Conservation (phyloP, 2,888 invertebrate species). For the Eupeodes latifasciatus region DNA sequence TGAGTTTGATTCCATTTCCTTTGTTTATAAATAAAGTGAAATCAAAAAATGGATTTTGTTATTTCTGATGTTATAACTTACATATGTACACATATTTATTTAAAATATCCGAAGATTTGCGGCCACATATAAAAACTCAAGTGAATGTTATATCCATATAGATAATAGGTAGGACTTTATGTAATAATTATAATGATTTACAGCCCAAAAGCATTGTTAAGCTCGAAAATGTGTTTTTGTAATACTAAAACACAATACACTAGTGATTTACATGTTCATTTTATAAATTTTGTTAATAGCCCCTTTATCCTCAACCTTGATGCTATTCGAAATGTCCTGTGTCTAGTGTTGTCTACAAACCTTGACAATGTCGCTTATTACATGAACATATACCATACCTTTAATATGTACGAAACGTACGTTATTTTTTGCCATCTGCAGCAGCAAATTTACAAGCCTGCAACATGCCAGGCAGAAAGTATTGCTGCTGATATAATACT, state of each 20-base stretch:
- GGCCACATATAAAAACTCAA: background rate
- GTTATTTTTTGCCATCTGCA: background rate
- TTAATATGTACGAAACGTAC: background rate
- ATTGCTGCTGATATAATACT: background rate
- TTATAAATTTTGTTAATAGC: background rate
- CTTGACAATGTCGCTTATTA: background rate
- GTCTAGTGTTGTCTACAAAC: too few species aligned
- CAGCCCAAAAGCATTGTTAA: constrained; percentile 5
- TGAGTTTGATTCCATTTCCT: too few species aligned
- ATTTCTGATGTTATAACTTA: too few species aligned
- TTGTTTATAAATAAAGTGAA: too few species aligned
- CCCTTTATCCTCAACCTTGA: background rate
- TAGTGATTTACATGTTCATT: constrained; percentile 47
- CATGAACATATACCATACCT: too few species aligned
- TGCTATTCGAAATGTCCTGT: background rate
- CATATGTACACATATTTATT: too few species aligned
- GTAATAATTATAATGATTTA: constrained; percentile 38
- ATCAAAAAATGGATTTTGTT: too few species aligned
- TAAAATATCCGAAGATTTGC: too few species aligned
- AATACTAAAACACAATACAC: constrained; percentile 34
- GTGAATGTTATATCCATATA: background rate
- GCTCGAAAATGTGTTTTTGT: constrained; percentile 52
- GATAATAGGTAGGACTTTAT: background rate
- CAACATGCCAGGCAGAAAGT: background rate
- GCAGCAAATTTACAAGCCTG: constrained; percentile 3